A percentile compares a stretch with the other conserved stretches of the same genome.
Conservation (phyloP, 2,797 vertebrate genomes). For the Alosa sapidissima region DNA sequence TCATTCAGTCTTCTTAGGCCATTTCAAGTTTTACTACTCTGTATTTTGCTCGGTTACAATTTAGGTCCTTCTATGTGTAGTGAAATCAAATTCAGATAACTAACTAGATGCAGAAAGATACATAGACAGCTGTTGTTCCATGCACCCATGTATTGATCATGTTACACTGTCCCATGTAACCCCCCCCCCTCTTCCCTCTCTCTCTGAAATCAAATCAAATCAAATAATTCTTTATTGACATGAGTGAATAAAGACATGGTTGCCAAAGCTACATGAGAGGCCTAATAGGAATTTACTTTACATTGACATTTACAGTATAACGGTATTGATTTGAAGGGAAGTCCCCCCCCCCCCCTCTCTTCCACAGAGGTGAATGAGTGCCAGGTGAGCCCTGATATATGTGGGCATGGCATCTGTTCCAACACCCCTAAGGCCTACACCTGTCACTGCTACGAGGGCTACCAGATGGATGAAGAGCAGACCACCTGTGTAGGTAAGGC, state of each 20-base stretch:
- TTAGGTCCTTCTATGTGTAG: background rate
- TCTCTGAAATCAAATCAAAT: background rate
- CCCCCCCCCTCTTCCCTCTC: background rate
- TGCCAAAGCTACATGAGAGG: too few relatives aligned
- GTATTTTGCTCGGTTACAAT: background rate
- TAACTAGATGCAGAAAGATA: background rate
- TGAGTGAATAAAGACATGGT: too few relatives aligned
- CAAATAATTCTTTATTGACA: too few relatives aligned
- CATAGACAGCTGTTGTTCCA: background rate
- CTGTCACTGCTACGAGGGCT: slow-evolving; percentile 88
- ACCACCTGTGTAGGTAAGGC: slow-evolving; percentile 88
- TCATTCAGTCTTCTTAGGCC: background rate
- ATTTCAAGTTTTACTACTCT: background rate
- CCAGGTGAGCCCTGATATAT: slow-evolving; percentile 87
- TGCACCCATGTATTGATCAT: background rate
- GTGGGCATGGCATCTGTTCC: slow-evolving; percentile 88
- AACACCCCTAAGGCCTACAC: slow-evolving; percentile 88
- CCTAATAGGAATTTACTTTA: background rate
- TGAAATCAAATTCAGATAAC: background rate
- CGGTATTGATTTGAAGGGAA: too few relatives aligned
- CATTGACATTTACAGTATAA: background rate
- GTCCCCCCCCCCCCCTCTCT: slow-evolving; percentile 43
- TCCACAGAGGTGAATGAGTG: slow-evolving; percentile 93
- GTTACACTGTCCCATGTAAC: too few relatives aligned
- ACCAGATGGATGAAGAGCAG: slow-evolving; percentile 73